These are phyloP conservation scores for Dryomyza anilis DNA, from an alignment of 2,888 invertebrate species.

Conservation along the genomic window DNA sequence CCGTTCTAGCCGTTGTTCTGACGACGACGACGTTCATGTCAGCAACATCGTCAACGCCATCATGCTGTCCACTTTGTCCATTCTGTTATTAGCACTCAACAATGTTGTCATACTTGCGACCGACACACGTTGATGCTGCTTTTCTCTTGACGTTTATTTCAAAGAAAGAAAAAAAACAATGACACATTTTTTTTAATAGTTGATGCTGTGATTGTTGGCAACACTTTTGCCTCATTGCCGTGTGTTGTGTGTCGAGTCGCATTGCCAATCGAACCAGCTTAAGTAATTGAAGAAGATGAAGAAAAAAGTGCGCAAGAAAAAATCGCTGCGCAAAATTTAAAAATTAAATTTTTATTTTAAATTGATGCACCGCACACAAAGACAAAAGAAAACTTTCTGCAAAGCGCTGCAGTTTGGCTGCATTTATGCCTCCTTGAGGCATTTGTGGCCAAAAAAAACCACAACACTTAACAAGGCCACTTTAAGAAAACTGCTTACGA, in stretches of 20 bases:
- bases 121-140: too few species aligned
- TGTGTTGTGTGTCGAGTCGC: too few species aligned
- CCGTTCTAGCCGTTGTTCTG: too few species aligned
- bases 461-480: conserved; percentile 4
- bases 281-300: not conserved
- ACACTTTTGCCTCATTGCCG: not conserved
- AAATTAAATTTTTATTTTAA: too few species aligned
- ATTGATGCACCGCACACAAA: too few species aligned
- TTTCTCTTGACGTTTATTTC: too few species aligned
- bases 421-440: not conserved
- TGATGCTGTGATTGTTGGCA: too few species aligned
- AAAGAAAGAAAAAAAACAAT: not conserved
- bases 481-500: conserved; percentile 10
- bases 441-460: not conserved
- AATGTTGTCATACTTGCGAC: not conserved
- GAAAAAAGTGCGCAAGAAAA: not conserved
- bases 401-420: too few species aligned
- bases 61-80: not conserved
- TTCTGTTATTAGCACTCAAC: not conserved
- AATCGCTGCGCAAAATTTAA: not conserved
- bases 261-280: not conserved
- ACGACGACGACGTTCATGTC: too few species aligned
- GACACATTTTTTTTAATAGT: too few species aligned
- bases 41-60: not conserved
- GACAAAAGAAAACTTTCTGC: too few species aligned